Evolutionary conservation across 2,888 invertebrate species (phyloP).

Genomic region (Lapara coniferarum): DNA sequence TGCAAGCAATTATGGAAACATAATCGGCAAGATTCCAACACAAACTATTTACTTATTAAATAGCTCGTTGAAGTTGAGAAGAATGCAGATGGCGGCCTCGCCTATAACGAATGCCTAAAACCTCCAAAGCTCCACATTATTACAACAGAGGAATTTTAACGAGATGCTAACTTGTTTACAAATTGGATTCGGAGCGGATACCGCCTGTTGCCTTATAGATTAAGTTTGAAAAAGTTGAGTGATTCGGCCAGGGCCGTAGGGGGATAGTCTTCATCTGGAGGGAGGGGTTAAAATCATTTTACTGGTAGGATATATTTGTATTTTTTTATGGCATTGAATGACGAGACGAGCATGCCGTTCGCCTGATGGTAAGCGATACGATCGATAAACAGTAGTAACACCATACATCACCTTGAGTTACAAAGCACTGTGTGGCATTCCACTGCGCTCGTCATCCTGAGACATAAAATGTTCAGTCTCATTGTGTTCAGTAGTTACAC

Average conservation of each 20-base stretch:
- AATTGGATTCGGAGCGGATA: constrained; percentile 77
- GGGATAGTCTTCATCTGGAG: neutral
- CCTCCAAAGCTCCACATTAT: constrained; percentile 56
- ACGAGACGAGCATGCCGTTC: too few species aligned
- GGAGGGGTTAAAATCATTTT: too few species aligned
- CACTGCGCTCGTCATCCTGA: too few species aligned
- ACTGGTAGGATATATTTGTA: too few species aligned
- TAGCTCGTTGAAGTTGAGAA: constrained; percentile 14
- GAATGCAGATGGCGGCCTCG: constrained; percentile 21
- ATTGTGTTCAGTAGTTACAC: too few species aligned
- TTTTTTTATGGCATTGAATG: too few species aligned
- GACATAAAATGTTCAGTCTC: too few species aligned
- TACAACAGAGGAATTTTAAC: constrained; percentile 80
- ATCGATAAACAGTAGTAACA: too few species aligned
- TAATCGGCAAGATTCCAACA: constrained; percentile 7
- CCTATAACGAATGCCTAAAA: constrained; percentile 18
- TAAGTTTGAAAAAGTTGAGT: constrained; percentile 77
- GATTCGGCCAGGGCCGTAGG: constrained; percentile 47
- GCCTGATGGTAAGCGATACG: too few species aligned
- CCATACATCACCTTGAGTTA: too few species aligned
- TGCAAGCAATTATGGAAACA: constrained; percentile 18
- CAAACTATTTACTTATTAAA: constrained; percentile 22
- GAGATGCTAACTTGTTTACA: constrained; percentile 80
- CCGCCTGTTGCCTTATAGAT: constrained; percentile 76
- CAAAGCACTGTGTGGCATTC: too few species aligned